A percentile compares a stretch with the other conserved stretches of the same genome.
Conservation (phyloP, 2,888 invertebrate species). For the Alloplasta piceator region DNA sequence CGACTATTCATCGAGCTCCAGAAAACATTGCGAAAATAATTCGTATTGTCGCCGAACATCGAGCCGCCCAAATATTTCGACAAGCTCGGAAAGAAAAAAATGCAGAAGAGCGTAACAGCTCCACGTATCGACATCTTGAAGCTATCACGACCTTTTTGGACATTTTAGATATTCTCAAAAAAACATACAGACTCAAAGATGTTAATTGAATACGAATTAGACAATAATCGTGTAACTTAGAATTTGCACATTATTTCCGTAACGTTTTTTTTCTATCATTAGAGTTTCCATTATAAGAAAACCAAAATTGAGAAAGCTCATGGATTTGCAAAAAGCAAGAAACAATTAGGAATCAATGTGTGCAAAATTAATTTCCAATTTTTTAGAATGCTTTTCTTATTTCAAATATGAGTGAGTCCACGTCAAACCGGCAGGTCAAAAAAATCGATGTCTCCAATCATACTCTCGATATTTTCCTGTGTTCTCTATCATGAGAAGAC, state of each 20-base stretch:
- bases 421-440: too few species aligned
- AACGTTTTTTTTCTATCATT: not conserved
- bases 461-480: too few species aligned
- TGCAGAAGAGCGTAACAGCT: constrained; percentile 49
- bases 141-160: constrained; percentile 50
- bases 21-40: constrained; percentile 76
- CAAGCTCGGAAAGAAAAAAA: constrained; percentile 75
- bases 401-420: too few species aligned
- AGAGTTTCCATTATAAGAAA: not conserved
- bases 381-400: too few species aligned
- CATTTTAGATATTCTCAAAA: not conserved
- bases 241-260: too few species aligned
- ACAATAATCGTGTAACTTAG: too few species aligned
- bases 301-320: too few species aligned
- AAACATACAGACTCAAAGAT: not conserved
- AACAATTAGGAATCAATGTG: too few species aligned
- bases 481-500: too few species aligned
- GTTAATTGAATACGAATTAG: not conserved
- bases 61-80: constrained; percentile 34
- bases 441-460: too few species aligned
- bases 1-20: constrained; percentile 75
- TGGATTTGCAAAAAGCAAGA: too few species aligned
- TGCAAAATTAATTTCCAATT: too few species aligned
- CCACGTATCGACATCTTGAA: constrained; percentile 36
- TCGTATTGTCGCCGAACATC: constrained; percentile 66